A percentile compares a stretch with the other conserved stretches of the same genome.
phyloP scores from a whole-genome alignment of 2,113 vertebrate species.

The Odobenus rosmarus region DNA sequence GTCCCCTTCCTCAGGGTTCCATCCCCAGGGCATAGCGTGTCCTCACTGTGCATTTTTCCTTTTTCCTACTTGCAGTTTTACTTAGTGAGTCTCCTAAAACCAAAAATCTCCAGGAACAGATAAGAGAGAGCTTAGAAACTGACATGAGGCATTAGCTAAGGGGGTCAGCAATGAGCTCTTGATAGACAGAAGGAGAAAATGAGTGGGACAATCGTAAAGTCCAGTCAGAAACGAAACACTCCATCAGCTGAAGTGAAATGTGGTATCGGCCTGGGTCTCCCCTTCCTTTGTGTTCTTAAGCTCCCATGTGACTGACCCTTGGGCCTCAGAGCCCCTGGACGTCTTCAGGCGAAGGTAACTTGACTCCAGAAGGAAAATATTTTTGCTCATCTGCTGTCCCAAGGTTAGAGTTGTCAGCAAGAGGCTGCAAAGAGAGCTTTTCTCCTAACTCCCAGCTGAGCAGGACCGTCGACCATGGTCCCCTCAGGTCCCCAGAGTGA shows the following conservation, averaged over 20 bases:
- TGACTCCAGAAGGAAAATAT: not conserved
- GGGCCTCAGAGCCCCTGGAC: too few species aligned
- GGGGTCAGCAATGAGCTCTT: rapidly evolving
- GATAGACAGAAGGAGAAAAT: not conserved
- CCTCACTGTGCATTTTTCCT: not conserved
- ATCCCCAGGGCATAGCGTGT: rapidly evolving
- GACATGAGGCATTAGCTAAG: too few species aligned
- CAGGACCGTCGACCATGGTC: not conserved
- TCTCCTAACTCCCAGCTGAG: not conserved
- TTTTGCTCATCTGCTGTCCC: not conserved
- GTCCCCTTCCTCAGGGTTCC: not conserved
- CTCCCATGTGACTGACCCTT: not conserved
- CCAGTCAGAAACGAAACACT: not conserved
- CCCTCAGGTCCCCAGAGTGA: rapidly evolving
- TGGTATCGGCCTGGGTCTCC: rapidly evolving
- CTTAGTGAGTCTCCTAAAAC: not conserved
- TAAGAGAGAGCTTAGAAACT: not conserved
- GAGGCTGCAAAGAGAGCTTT: not conserved
- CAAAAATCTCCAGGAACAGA: not conserved
- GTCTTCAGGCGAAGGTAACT: rapidly evolving
- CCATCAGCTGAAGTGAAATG: rapidly evolving
- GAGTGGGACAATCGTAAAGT: rapidly evolving
- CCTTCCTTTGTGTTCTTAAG: not conserved
- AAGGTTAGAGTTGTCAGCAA: not conserved
- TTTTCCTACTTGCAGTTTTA: not conserved